A percentile compares a stretch with the other conserved stretches of the same genome.
phyloP scores from a whole-genome alignment of 2,888 invertebrate genomes.

The Acanthoscelides obtectus region DNA sequence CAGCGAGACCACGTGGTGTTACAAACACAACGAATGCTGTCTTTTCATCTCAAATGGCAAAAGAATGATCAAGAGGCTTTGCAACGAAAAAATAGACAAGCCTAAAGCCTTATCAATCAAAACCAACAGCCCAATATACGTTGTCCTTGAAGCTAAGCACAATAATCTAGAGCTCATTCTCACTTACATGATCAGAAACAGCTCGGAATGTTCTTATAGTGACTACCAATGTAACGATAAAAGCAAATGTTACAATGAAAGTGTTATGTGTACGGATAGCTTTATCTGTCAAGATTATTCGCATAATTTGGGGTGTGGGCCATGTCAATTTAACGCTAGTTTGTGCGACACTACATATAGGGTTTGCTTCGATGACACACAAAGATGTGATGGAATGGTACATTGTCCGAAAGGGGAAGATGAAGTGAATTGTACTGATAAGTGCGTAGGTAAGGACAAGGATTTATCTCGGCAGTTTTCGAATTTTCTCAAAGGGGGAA shows the following conservation, averaged over 20 bases:
- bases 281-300: conserved; percentile 20
- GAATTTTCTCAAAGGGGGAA: too few species aligned
- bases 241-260: conserved; percentile 17
- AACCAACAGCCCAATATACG: not conserved
- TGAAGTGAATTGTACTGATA: conserved; percentile 15
- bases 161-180: not conserved
- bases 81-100: not conserved
- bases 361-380: conserved; percentile 8
- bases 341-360: conserved; percentile 9
- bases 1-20: not conserved
- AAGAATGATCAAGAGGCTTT: not conserved
- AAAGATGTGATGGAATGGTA: conserved; percentile 15
- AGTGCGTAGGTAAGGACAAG: too few species aligned
- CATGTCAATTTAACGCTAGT: conserved; percentile 10
- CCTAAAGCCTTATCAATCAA: not conserved
- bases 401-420: conserved; percentile 20
- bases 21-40: not conserved
- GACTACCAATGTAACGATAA: conserved; percentile 19
- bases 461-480: too few species aligned
- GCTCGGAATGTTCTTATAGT: conserved; percentile 9
- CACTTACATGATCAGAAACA: conserved; percentile 6
- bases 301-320: conserved; percentile 12
- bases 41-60: not conserved
- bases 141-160: not conserved
- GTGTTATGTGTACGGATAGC: conserved; percentile 6